Conservation (phyloP, 2,888 invertebrate species). For the Hydriomena furcata region DNA sequence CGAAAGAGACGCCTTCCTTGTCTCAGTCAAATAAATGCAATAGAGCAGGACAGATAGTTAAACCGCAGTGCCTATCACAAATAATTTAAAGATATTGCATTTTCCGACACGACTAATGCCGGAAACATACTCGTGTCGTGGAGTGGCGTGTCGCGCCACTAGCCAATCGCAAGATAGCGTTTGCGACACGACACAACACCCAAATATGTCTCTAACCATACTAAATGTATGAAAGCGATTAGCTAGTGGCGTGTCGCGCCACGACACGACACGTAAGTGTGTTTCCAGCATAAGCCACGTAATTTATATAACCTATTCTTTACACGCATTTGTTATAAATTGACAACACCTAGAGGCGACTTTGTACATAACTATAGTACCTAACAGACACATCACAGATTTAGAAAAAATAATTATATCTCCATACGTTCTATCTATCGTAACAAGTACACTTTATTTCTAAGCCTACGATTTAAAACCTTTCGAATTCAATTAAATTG, state of each 20-base stretch:
- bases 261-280: too few species aligned
- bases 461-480: constrained; percentile 46
- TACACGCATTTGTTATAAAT: constrained; percentile 45
- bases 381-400: constrained; percentile 65
- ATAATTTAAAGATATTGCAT: constrained; percentile 55
- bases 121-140: too few species aligned
- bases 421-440: constrained; percentile 59
- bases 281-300: constrained; percentile 65
- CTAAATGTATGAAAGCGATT: too few species aligned
- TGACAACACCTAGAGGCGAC: constrained; percentile 71
- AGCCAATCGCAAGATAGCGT: too few species aligned
- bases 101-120: constrained; percentile 58
- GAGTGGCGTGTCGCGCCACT: too few species aligned
- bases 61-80: constrained; percentile 44
- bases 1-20: neutral
- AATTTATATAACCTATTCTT: constrained; percentile 49
- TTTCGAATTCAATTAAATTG: constrained; percentile 16
- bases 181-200: too few species aligned
- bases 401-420: constrained; percentile 72
- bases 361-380: constrained; percentile 64
- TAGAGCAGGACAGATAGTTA: constrained; percentile 13
- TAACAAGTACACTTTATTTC: constrained; percentile 68
- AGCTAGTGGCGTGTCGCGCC: too few species aligned
- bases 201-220: too few species aligned
- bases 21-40: constrained; percentile 27